phyloP scores from a whole-genome alignment of 2,797 vertebrate species.

The Euthynnus affinis region DNA sequence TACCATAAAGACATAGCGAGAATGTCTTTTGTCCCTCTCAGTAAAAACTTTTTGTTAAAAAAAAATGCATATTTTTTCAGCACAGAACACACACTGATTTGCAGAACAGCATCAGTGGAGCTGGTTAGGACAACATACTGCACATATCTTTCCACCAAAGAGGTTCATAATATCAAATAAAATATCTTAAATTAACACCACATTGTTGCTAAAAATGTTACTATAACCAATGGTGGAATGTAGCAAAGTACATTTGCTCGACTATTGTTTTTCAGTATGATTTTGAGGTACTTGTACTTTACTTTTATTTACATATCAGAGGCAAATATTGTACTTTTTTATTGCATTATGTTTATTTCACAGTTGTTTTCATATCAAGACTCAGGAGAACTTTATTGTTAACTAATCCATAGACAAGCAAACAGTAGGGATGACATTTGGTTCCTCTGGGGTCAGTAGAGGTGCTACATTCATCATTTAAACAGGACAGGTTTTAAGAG shows the following conservation, averaged over 20 bases:
- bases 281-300: too few relatives aligned
- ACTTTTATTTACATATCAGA: too few relatives aligned
- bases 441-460: neutral
- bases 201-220: neutral
- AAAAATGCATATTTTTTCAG: neutral
- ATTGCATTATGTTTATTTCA: too few relatives aligned
- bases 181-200: neutral
- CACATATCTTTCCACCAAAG: neutral
- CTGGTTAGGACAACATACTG: too few relatives aligned
- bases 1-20: neutral
- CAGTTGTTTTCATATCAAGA: too few relatives aligned
- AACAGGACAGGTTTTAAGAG: too few relatives aligned
- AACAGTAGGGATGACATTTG: neutral
- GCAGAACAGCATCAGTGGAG: neutral
- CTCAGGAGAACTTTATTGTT: neutral
- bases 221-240: too few relatives aligned
- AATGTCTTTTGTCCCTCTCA: constrained; percentile 4
- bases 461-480: too few relatives aligned
- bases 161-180: too few relatives aligned
- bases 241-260: too few relatives aligned
- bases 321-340: too few relatives aligned
- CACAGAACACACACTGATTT: neutral
- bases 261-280: too few relatives aligned
- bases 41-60: neutral
- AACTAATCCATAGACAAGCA: neutral